Base-by-base conservation (phyloP, 1,140 invertebrate genomes). In the Caenorhabditis tropicalis region DNA sequence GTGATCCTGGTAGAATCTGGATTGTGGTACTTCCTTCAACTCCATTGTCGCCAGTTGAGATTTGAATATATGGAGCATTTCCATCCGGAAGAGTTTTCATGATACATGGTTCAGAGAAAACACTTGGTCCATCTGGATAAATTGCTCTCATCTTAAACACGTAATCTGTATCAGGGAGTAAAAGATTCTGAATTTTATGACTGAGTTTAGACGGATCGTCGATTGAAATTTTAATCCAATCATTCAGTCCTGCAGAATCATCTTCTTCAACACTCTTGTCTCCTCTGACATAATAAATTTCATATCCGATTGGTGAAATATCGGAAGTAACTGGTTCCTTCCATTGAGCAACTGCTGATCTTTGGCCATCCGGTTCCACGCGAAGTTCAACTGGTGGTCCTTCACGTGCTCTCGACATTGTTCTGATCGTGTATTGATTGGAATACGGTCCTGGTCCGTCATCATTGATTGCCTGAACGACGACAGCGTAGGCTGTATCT, bases 91-190 rank as follows among this genome's bases (percentile, higher is more conserved):
- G 85, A 39, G 90, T 91, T 80, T 90, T 91, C 60, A 89, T 90
- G 70, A 91, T 91, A 82, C 90, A 91, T 49, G 90, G 88, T 65
- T 91, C 89, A 53, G 90, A 90, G 84, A 91, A 91, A 3, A 91
- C 89, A 19, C 90, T 88, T 33, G 90, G 90, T 5, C 90, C 90
- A 82, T 87, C 89, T 19, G 82, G 83, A 82, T 91, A 91, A 46
- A 91, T 86, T 12, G 90, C 90, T 29, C 90, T 79, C 53, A 91
- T 91, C 79, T 91, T 91, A 82, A 91, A 91, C 19, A 91, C 90
- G 49, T 91, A 91, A 80, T 91, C 90, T 16, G 90, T 91, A 49
- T 91, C 89, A 6, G 90, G 89, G 2, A 88, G 82, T 10, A 91
- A 81, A 49, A 87, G 79, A 82, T 90, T 88, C 24, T 87, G 49